Base-by-base conservation (phyloP, 2,888 invertebrate species). In the Schizotus pectinicornis region DNA sequence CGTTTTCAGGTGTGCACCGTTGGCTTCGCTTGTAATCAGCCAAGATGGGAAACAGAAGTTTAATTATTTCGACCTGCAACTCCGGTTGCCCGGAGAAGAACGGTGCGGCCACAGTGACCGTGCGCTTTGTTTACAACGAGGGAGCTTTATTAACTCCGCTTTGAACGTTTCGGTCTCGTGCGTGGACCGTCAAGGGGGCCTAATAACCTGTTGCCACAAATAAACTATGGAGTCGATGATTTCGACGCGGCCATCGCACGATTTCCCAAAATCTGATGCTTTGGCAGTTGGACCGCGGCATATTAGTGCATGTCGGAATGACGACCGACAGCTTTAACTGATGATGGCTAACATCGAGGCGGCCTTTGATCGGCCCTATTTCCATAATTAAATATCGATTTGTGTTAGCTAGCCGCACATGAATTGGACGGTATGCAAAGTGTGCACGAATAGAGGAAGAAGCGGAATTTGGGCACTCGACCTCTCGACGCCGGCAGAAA, bases 111-210 rank as follows among this genome's bases (percentile, higher is more conserved):
- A 48, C 62, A 53, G 32, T 61, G 59, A 65, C 67, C 64, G 65
- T 22, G 46, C 61, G 61, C 59, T 65, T 61, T 62, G 54, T 37
- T 58, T 43, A 34, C 37, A 52, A 47, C 39, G 67, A 64, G 66
- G 52, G 59, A 64, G 64, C 65, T 62, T 69, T 67, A 69, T 69
- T 67, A 65, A 67, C 64, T 67, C n/a, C 67, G 60, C 65, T 68
- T 67, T 68, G 68, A 66, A 59, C 65, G 62, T 64, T 64, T 60
- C 61, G 56, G 61, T 60, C 63, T 61, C 49, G 58, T 62, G 61
- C 63, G 62, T 64, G 53, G 57, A 63, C 53, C 55, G 56, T 56
- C 49, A 59, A 62, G 61, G 5, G 22, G 51, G 60, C 52, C 55
- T 63, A 54, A 62, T 65, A 63, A 67, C 66, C 67, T 67, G 67